Base-by-base conservation (phyloP, 2,888 invertebrate species). In the Candidula unifasciata region DNA sequence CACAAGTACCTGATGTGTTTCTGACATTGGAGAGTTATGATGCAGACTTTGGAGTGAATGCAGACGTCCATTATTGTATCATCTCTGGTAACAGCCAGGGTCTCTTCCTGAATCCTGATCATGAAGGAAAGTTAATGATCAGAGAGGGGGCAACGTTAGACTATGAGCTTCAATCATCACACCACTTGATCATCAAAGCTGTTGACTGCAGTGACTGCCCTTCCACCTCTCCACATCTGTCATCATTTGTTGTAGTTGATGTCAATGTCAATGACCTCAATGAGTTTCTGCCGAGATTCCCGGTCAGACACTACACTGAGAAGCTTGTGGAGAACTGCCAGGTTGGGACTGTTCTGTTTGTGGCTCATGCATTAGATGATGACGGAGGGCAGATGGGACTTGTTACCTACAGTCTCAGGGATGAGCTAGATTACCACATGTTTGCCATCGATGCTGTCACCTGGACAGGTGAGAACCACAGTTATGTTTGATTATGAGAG, bases 251-350 rank as follows among this genome's bases (percentile, higher is more conserved):
- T 0, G 95, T 96, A 0, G 96, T 98, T 33, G 95, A 95, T 83
- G 94, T 99, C 68, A 95, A 95, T 60, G 95, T 99, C 35, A 95
- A 96, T 87, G 98, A 99, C 93, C 97, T 97, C 90, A 99, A 99
- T 92, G 98, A 99, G 92, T 97, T 98, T 91, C 95, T 95, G 0
- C 99, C 99, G 0, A 96, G 95, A 81, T 99, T 99, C 93, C 97
- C 98, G 0, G 96, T 98, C 0, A 95, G 96, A 0, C 96, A 97
- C 92, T 99, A 98, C 93, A 95, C 97, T 86, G 97, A 97, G 93
- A 96, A 96, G 88, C 96, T 99, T n/a, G 96, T 96, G 0, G 99
- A 99, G 93, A 98, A 98, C 93, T 97, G 97, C 92, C 96, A 97
- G 8, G 94, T 96, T 3, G 97, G 97, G 0, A 97, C 97, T 0